phyloP scores from a whole-genome alignment of 2,888 invertebrate species.

The Ophion ventricosus region DNA sequence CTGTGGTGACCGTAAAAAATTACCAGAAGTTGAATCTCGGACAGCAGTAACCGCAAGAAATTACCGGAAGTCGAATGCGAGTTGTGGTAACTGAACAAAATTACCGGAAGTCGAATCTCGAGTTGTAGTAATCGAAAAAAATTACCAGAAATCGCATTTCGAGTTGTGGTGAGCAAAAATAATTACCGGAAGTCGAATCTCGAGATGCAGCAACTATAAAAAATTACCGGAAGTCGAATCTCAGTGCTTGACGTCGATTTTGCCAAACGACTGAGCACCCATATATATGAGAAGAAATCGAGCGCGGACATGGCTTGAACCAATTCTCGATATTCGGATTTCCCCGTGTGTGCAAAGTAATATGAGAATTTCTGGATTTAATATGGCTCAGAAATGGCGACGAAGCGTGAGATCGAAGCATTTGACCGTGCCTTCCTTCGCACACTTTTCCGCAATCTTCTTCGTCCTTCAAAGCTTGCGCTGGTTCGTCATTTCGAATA shows the following conservation, averaged over 20 bases:
- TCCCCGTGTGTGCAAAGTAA: constrained; percentile 72
- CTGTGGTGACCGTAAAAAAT: too few species aligned
- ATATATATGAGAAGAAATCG: constrained; percentile 76
- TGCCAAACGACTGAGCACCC: constrained; percentile 66
- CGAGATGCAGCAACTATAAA: not conserved
- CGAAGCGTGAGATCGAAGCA: constrained; percentile 82
- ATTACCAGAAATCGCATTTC: not conserved
- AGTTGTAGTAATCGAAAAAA: not conserved
- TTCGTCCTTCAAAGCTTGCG: constrained; percentile 71
- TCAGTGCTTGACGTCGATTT: not conserved
- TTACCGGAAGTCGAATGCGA: not conserved
- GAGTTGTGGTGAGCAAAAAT: not conserved
- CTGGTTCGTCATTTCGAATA: constrained; percentile 81
- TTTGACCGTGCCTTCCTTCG: constrained; percentile 71
- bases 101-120: too few species aligned
- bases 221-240: not conserved
- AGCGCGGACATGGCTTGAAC: constrained; percentile 11
- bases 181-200: not conserved
- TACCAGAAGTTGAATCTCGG: too few species aligned
- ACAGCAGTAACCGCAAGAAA: not conserved
- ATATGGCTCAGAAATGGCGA: constrained; percentile 82
- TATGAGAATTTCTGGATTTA: constrained; percentile 82
- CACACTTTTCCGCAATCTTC: constrained; percentile 63
- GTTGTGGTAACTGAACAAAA: too few species aligned
- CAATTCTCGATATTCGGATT: constrained; percentile 49